Conservation (phyloP, 2,797 vertebrate genomes). For the Bryconaethiops microstoma region DNA sequence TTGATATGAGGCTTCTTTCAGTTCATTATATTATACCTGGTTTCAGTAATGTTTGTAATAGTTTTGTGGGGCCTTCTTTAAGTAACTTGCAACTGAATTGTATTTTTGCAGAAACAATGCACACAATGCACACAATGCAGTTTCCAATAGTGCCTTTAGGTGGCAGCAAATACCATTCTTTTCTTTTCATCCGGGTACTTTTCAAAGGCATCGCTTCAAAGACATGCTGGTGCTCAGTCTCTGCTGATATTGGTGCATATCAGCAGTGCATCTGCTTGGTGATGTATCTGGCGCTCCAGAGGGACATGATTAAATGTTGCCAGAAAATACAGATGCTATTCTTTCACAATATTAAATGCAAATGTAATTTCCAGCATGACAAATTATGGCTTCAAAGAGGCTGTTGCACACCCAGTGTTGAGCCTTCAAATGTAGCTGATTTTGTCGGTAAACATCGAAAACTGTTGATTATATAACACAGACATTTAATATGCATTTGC, state of each 20-base stretch:
- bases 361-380: neutral
- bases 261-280: neutral
- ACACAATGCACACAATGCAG: constrained; percentile 11
- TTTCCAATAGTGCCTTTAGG: constrained; percentile 51
- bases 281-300: neutral
- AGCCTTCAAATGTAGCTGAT: too few relatives aligned
- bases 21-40: too few relatives aligned
- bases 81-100: too few relatives aligned
- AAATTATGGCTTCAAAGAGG: neutral
- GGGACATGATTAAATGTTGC: neutral
- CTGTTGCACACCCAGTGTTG: too few relatives aligned
- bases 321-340: neutral
- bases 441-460: too few relatives aligned
- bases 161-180: constrained; percentile 56
- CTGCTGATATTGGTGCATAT: neutral
- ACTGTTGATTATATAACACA: too few relatives aligned
- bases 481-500: too few relatives aligned
- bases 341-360: too few relatives aligned
- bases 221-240: neutral
- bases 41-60: too few relatives aligned
- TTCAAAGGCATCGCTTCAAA: neutral
- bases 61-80: too few relatives aligned
- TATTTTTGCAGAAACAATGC: neutral
- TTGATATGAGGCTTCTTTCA: too few relatives aligned
- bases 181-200: constrained; percentile 40